Percentiles rank a stretch among this genome's conserved stretches.
phyloP scores from a whole-genome alignment of 2,113 vertebrate genomes.

The Ctenomys sociabilis region DNA sequence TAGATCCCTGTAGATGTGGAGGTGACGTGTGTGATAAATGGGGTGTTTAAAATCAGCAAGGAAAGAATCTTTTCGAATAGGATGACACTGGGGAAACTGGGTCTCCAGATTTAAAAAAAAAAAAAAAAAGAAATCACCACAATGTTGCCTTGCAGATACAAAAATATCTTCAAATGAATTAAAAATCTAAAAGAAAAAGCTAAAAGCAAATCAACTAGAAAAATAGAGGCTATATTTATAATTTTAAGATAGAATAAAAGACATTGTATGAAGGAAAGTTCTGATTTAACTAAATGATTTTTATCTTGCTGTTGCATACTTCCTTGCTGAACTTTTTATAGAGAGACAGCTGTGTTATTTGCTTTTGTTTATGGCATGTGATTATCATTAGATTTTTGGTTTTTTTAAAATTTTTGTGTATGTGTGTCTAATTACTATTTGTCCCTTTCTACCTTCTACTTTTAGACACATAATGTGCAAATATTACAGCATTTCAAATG shows the following conservation, averaged over 20 bases:
- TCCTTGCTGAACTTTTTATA: neutral
- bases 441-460: neutral
- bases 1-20: neutral
- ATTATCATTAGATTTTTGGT: neutral
- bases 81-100: neutral
- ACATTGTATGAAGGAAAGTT: conserved; percentile 6
- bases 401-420: neutral
- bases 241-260: conserved; percentile 4
- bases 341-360: neutral
- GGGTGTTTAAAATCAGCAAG: conserved; percentile 6
- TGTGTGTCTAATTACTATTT: neutral
- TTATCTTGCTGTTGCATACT: neutral
- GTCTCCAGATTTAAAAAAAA: neutral
- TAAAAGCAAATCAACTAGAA: conserved; percentile 14
- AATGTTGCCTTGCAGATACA: neutral
- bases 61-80: neutral
- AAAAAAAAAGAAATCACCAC: neutral
- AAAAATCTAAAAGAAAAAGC: conserved; percentile 32
- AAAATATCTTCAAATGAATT: conserved; percentile 5
- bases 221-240: neutral
- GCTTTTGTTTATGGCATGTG: neutral
- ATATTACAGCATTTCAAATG: neutral
- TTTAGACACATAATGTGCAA: neutral
- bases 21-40: neutral
- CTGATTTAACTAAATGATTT: neutral